A percentile compares a stretch with the other conserved stretches of the same genome.
Evolutionary conservation across 2,797 vertebrate species (phyloP).

Genomic region (Sparus aurata): DNA sequence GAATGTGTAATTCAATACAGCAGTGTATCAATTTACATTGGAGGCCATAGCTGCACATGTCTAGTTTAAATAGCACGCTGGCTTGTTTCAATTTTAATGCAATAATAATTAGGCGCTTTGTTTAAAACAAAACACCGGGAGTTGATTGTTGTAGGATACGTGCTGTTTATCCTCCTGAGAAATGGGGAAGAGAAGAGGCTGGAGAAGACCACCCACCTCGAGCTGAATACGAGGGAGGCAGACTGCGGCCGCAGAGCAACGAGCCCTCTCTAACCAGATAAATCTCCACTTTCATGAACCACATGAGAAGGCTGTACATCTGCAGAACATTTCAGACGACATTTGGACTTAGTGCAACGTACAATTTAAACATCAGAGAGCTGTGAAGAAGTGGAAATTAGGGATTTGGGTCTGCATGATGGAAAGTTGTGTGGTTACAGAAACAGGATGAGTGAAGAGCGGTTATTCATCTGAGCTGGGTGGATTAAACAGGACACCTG

Average conservation of each 20-base stretch:
- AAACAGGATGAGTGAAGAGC: constrained; percentile 75
- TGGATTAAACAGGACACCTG: constrained; percentile 73
- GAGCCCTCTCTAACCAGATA: constrained; percentile 84
- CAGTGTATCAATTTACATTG: constrained; percentile 43
- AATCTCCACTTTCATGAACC: constrained; percentile 87
- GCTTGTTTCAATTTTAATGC: constrained; percentile 55
- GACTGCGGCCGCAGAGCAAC: constrained; percentile 75
- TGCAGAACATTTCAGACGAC: constrained; percentile 85
- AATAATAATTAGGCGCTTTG: constrained; percentile 58
- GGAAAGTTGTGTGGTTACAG: constrained; percentile 74
- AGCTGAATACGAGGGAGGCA: constrained; percentile 68
- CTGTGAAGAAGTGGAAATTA: constrained; percentile 81
- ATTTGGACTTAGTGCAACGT: constrained; percentile 79
- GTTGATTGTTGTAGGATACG: constrained; percentile 55
- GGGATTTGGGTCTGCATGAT: constrained; percentile 80
- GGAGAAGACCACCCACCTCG: constrained; percentile 83
- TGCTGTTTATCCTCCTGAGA: constrained; percentile 72
- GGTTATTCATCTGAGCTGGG: constrained; percentile 62
- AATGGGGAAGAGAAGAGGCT: constrained; percentile 54
- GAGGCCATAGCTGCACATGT: constrained; percentile 34
- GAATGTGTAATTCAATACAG: constrained; percentile 49
- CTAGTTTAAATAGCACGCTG: constrained; percentile 32
- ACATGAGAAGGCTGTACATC: constrained; percentile 85
- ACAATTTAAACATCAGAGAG: constrained; percentile 85
- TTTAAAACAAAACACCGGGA: constrained; percentile 60